These are phyloP conservation scores for Holacanthella duospinosa DNA, from an alignment of 2,888 invertebrate genomes.

Conservation along the genomic window DNA sequence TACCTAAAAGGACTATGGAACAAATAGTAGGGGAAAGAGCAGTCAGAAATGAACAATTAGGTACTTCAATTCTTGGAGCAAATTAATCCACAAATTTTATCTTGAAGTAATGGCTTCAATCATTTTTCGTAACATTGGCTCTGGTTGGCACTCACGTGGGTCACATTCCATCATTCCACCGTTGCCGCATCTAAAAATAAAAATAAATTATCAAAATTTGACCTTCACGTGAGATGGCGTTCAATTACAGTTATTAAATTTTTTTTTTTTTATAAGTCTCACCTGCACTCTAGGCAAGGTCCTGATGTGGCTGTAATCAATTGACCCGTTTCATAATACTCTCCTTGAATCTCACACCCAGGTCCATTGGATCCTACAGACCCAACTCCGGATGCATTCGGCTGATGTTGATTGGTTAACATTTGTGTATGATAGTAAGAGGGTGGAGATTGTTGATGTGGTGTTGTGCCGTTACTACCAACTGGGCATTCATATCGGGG, in stretches of 20 bases:
- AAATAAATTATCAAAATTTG: constrained; percentile 1
- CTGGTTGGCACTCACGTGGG: constrained; percentile 78
- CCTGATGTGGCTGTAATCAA: constrained; percentile 74
- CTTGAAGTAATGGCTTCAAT: constrained; percentile 53
- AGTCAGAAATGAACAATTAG: background rate
- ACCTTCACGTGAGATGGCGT: constrained; percentile 1
- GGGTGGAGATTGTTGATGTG: constrained; percentile 76
- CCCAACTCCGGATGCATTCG: constrained; percentile 42
- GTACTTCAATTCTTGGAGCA: background rate
- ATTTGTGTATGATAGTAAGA: constrained; percentile 36
- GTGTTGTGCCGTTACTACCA: constrained; percentile 69
- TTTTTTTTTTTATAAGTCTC: constrained; percentile 48
- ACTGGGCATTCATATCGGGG: constrained; percentile 89
- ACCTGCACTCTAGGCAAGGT: constrained; percentile 90
- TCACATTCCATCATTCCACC: constrained; percentile 91
- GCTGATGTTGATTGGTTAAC: constrained; percentile 24
- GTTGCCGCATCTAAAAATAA: constrained; percentile 65
- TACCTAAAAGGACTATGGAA: constrained; percentile 10
- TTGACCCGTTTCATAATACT: constrained; percentile 75
- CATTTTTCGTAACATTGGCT: constrained; percentile 81
- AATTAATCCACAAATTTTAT: constrained; percentile 20
- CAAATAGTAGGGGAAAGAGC: background rate
- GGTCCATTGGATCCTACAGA: constrained; percentile 61
- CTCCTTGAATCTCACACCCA: constrained; percentile 77
- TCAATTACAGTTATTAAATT: constrained; percentile 3